These are phyloP conservation scores for Esox niger DNA, from an alignment of 2,113 vertebrate species.

Conservation along the genomic window DNA sequence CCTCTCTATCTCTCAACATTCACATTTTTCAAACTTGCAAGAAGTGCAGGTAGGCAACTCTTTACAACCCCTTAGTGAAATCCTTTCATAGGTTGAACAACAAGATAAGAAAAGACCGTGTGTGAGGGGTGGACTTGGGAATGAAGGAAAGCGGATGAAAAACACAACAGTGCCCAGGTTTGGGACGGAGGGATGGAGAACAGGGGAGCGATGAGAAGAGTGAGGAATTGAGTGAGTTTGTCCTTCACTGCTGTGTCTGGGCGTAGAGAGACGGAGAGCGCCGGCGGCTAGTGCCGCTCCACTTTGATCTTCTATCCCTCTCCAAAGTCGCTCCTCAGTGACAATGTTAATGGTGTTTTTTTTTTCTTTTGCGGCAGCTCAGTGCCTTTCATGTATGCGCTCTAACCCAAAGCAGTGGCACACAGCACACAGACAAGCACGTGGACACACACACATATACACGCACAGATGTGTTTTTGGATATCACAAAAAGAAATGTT, in stretches of 20 bases:
- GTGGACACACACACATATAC: background rate
- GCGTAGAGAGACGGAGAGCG: constrained; percentile 41
- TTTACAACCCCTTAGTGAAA: no score
- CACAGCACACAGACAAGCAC: background rate
- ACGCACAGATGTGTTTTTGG: background rate
- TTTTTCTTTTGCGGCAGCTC: constrained; percentile 7
- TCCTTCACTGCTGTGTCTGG: constrained; percentile 61
- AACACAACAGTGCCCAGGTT: constrained; percentile 47
- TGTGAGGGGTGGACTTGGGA: background rate
- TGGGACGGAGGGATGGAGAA: constrained; percentile 19
- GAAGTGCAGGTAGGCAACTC: no score
- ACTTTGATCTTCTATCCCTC: constrained; percentile 60
- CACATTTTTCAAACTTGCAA: no score
- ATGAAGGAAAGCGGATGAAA: background rate
- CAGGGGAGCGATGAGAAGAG: constrained; percentile 4
- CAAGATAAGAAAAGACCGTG: background rate
- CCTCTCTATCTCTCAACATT: background rate
- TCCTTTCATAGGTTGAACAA: no score
- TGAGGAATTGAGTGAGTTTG: constrained; percentile 41
- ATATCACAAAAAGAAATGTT: no score
- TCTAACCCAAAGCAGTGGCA: constrained; percentile 20
- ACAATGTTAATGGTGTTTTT: constrained; percentile 57
- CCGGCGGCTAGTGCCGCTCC: constrained; percentile 56
- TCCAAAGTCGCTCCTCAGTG: constrained; percentile 49
- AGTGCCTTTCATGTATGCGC: constrained; percentile 42